Conservation (phyloP, 2,797 vertebrate genomes). For the Cyclura pinguis region DNA sequence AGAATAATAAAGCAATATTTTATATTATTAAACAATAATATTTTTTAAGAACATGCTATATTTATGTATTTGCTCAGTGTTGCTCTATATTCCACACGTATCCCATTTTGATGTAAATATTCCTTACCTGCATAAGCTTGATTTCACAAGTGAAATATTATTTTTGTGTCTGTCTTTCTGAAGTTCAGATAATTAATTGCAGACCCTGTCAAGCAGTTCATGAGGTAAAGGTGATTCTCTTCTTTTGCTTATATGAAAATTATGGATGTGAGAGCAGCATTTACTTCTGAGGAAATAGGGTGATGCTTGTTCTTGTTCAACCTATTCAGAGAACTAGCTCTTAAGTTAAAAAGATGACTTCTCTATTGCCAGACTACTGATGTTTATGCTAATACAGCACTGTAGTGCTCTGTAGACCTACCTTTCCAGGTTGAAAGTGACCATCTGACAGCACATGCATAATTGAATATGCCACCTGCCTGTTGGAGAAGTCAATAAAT, state of each 20-base stretch:
- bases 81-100: constrained; percentile 42
- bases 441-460: constrained; percentile 61
- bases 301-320: constrained; percentile 62
- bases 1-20: neutral
- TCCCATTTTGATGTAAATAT: constrained; percentile 26
- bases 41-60: neutral
- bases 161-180: constrained; percentile 68
- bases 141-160: constrained; percentile 62
- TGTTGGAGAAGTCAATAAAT: constrained; percentile 62
- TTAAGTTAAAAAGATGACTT: constrained; percentile 66
- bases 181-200: constrained; percentile 69
- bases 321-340: constrained; percentile 54
- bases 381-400: constrained; percentile 70
- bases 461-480: constrained; percentile 73
- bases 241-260: constrained; percentile 68
- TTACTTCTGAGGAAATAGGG: constrained; percentile 68
- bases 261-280: constrained; percentile 71
- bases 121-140: constrained; percentile 43
- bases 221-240: constrained; percentile 71
- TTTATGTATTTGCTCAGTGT: constrained; percentile 44
- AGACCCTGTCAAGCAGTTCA: constrained; percentile 64
- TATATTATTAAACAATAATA: too few species aligned
- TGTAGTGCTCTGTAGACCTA: constrained; percentile 61
- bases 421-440: constrained; percentile 68
- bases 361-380: constrained; percentile 64